These are phyloP conservation scores for Pollenia angustigena DNA, from an alignment of 2,888 invertebrate species.

Conservation along the genomic window DNA sequence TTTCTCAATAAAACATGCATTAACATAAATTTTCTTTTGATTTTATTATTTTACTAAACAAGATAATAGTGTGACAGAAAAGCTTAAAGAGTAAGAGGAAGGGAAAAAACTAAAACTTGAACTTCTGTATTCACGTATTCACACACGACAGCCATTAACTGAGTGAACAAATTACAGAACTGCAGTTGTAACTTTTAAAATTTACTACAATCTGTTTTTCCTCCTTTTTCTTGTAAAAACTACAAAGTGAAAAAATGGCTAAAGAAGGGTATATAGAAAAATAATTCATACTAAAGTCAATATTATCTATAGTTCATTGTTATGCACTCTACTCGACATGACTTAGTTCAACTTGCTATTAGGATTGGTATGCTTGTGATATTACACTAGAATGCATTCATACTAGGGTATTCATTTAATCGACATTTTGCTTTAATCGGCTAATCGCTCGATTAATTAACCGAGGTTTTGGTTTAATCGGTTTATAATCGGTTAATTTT, in stretches of 20 bases:
- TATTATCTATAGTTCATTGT: constrained; percentile 50
- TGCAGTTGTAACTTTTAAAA: constrained; percentile 47
- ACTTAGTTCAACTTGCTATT: neutral
- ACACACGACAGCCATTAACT: constrained; percentile 35
- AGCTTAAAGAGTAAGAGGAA: neutral
- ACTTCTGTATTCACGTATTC: constrained; percentile 22
- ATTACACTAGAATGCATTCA: too few relatives aligned
- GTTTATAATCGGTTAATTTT: too few relatives aligned
- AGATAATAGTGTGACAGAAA: neutral
- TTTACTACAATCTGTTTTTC: constrained; percentile 25
- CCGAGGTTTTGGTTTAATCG: too few relatives aligned
- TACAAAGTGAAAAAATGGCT: constrained; percentile 14
- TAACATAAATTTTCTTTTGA: constrained; percentile 37
- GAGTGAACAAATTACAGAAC: neutral
- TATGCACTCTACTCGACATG: constrained; percentile 13
- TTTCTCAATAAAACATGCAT: constrained; percentile 34
- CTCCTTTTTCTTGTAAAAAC: neutral
- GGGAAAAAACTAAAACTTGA: neutral
- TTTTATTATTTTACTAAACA: neutral
- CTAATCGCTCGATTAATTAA: too few relatives aligned
- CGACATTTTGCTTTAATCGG: too few relatives aligned
- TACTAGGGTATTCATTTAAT: too few relatives aligned
- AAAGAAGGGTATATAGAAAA: constrained; percentile 31
- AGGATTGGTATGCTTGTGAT: too few relatives aligned
- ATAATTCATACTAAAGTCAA: constrained; percentile 53